phyloP scores from a whole-genome alignment of 2,113 vertebrate genomes.

The Colistium nudipinnis region DNA sequence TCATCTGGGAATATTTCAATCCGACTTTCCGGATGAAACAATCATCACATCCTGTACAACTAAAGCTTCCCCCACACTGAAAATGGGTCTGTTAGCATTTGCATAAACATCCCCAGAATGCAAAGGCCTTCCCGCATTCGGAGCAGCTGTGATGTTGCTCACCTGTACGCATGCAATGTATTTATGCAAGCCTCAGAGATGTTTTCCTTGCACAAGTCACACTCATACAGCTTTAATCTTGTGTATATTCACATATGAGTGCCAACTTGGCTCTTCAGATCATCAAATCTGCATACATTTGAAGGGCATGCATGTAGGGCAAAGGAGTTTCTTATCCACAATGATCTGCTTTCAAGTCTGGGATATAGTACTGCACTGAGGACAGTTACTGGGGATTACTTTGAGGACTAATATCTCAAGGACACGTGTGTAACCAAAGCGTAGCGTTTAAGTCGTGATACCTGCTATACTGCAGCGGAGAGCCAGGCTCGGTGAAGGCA shows the following conservation, averaged over 20 bases:
- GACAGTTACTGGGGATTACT: background rate
- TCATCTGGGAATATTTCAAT: background rate
- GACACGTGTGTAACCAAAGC: background rate
- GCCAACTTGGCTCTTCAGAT: background rate
- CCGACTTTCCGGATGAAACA: no score
- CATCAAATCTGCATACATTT: background rate
- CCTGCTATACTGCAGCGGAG: conserved; percentile 19
- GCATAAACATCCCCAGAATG: background rate
- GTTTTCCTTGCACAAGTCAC: conserved; percentile 71
- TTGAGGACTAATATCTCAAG: background rate
- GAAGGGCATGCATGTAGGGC: background rate
- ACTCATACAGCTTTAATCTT: conserved; percentile 68
- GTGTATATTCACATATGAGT: conserved; percentile 49
- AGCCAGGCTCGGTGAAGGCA: conserved; percentile 3
- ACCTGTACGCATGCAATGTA: background rate
- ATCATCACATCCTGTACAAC: no score
- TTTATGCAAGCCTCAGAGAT: conserved; percentile 36
- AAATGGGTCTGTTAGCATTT: background rate
- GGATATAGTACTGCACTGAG: background rate
- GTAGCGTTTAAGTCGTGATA: background rate
- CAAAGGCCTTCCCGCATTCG: no score
- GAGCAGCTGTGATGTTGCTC: background rate
- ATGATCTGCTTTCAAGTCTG: background rate
- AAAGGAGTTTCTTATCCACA: background rate
- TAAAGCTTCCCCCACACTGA: background rate